phyloP scores from a whole-genome alignment of 2,113 vertebrate genomes.

The Pteropus alecto region DNA sequence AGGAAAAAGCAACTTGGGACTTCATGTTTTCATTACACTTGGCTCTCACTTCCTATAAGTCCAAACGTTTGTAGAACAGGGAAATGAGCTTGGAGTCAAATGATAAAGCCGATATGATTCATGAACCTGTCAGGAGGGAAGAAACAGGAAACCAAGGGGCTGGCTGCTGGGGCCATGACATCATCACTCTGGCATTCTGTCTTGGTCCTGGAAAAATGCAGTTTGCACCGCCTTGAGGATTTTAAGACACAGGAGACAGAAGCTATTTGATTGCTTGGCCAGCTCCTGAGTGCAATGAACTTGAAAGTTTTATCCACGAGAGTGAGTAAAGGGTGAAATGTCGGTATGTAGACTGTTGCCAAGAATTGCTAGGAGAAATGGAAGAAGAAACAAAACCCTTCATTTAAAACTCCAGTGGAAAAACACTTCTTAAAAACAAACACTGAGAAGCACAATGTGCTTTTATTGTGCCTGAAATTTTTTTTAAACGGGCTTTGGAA shows the following conservation, averaged over 20 bases:
- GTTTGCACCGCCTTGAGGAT: not conserved
- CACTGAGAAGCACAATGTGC: not conserved
- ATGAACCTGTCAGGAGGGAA: conserved; percentile 39
- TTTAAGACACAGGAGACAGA: conserved; percentile 21
- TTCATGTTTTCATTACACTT: conserved; percentile 50
- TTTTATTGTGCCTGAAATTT: not conserved
- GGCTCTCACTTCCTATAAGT: not conserved
- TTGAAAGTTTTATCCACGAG: not conserved
- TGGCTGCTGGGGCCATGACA: conserved; percentile 32
- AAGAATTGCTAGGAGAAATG: not conserved
- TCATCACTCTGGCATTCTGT: conserved; percentile 56
- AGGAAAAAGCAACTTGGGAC: not conserved
- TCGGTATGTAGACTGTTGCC: not conserved
- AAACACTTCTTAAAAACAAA: conserved; percentile 29
- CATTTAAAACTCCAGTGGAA: conserved; percentile 8
- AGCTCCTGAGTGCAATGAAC: not conserved
- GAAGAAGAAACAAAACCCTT: conserved; percentile 23
- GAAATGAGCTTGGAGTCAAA: conserved; percentile 36
- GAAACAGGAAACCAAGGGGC: conserved; percentile 47
- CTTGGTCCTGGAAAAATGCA: not conserved
- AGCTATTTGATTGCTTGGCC: conserved; percentile 23
- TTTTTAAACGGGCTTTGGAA: not conserved
- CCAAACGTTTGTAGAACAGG: conserved; percentile 28
- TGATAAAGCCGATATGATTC: conserved; percentile 45
- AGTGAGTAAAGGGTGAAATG: not conserved